Percentiles rank a stretch among this genome's conserved stretches.
Conservation (phyloP, 1,140 invertebrate genomes). For the Drosophila teissieri region DNA sequence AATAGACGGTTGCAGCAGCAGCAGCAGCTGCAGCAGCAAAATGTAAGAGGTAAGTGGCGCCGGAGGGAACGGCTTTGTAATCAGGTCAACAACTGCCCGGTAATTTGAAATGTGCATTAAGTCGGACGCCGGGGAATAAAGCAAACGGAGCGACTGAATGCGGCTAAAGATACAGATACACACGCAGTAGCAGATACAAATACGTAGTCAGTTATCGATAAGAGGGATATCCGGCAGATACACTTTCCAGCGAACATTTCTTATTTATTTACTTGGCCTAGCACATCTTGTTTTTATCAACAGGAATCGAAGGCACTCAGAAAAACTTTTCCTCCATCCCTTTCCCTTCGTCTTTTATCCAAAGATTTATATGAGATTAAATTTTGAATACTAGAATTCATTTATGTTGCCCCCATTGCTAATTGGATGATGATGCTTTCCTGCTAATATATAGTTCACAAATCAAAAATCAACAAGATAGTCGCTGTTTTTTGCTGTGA, state of each 20-base stretch:
- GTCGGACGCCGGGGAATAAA: slow-evolving; percentile 40
- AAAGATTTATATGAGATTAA: background rate
- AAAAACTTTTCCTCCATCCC: background rate
- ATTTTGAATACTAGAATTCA: background rate
- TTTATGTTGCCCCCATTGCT: too few relatives aligned
- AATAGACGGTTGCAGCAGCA: slow-evolving; percentile 38
- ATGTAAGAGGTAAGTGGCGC: slow-evolving; percentile 9
- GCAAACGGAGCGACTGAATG: background rate
- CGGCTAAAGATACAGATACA: slow-evolving; percentile 9
- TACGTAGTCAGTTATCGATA: slow-evolving; percentile 9
- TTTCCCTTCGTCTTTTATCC: too few relatives aligned
- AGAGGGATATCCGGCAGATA: slow-evolving; percentile 8
- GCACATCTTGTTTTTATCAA: slow-evolving; percentile 19
- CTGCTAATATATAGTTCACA: background rate
- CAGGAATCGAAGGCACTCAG: slow-evolving; percentile 2
- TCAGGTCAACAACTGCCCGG: slow-evolving; percentile 59
- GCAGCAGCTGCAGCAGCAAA: slow-evolving; percentile 2
- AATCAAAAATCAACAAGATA: background rate
- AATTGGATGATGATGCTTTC: too few relatives aligned
- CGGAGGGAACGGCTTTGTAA: slow-evolving; percentile 43
- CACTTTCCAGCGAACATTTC: slow-evolving; percentile 4
- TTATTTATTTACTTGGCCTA: slow-evolving; percentile 23
- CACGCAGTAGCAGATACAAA: slow-evolving; percentile 1
- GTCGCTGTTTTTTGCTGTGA: background rate
- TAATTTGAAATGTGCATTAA: slow-evolving; percentile 65